Conservation (phyloP, 2,113 vertebrate species). For the Prionailurus viverrinus region DNA sequence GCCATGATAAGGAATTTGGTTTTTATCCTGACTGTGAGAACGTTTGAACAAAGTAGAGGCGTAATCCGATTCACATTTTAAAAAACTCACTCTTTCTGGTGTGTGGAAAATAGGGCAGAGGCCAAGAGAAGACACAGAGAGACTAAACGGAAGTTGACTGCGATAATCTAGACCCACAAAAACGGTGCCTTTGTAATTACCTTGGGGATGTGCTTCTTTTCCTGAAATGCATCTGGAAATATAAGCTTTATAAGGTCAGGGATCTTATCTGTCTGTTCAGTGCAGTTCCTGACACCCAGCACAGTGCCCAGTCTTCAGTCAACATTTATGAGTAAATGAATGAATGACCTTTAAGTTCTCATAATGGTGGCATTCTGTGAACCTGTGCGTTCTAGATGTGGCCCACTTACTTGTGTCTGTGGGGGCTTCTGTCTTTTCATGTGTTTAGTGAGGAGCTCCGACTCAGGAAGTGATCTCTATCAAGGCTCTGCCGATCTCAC, state of each 20-base stretch:
- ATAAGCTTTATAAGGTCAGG: neutral
- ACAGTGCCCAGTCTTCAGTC: neutral
- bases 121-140: neutral
- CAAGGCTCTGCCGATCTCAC: neutral
- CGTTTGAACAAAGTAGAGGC: neutral
- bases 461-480: neutral
- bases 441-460: neutral
- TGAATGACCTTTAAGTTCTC: neutral
- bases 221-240: neutral
- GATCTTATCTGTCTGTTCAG: neutral
- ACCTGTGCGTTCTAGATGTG: neutral
- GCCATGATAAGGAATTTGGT: neutral
- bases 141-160: neutral
- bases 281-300: neutral
- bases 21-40: neutral
- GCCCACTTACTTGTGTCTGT: neutral
- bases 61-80: neutral
- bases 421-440: neutral
- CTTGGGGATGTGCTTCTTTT: neutral
- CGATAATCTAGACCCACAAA: neutral
- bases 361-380: neutral
- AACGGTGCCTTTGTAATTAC: neutral
- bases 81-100: neutral
- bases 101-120: neutral
- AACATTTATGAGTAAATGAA: neutral